Evolutionary conservation across 2,113 vertebrate species (phyloP), one percentile per base, ranked within the genome.

Genomic region (Labeo rohita): DNA sequence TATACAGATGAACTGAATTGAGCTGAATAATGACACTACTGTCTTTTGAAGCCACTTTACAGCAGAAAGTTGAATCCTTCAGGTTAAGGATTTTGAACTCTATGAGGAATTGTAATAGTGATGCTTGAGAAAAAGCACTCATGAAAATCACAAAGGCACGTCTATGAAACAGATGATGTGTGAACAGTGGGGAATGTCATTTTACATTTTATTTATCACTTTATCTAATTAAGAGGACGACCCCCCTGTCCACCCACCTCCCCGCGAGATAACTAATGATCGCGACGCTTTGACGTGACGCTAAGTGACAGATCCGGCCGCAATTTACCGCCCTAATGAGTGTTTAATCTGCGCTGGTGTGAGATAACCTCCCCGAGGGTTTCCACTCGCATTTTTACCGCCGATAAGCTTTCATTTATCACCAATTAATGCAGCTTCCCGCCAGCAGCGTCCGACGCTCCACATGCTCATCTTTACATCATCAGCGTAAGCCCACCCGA

Each of bases 341-440:
- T 16, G 77, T 77, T 89, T 90, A 88, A 89, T 90, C 79, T 76
- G 74, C 34, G 49, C 63, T 86, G 83, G 74, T 68, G 81, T 87
- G 84, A 83, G 78, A 78, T 9, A 70, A 80, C 16, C 74, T 88
- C 90, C 85, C 85, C 23, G 18, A 59, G 86, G 88, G 56, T 39
- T n/a, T 6, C 12, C 73, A 45, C 80, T 61, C 4, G 63, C 79
- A 65, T 86, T 83, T 85, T 52, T 65, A 86, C 78, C 63, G 52
- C 65, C 70, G 82, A 88, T 80, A 84, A 88, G 47, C 72, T 49
- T 63, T 87, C 84, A 86, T 87, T 89, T 84, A 89, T 89, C 84
- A 85, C 72, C 82, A 73, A 85, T 87, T 90, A 89, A 84, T 56
- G 47, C 63, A 75, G 80, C 43, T 45, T 43, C 56, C 70, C 21